Percentiles rank a stretch among this genome's conserved stretches.
Evolutionary conservation across 2,888 invertebrate species (phyloP).

Genomic region (Nasonovia ribisnigri): DNA sequence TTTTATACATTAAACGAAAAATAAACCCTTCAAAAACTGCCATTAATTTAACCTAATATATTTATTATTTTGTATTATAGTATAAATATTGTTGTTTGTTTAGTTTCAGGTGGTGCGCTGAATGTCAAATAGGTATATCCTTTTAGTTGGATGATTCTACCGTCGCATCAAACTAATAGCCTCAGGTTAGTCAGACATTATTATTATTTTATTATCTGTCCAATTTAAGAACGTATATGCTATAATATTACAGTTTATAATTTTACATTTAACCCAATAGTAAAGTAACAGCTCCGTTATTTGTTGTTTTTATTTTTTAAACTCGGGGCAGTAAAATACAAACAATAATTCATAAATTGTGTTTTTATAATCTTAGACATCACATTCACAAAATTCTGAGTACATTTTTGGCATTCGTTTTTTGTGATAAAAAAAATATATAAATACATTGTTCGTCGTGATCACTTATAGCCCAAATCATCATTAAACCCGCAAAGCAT

Average conservation of each 20-base stretch:
- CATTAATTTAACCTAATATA: not conserved
- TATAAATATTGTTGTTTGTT: not conserved
- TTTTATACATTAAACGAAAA: not conserved
- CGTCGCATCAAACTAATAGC: not conserved
- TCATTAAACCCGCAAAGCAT: not conserved
- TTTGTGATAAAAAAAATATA: not conserved
- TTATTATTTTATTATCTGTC: not conserved
- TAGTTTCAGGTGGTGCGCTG: not conserved
- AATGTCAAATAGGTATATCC: not conserved
- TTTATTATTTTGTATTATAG: not conserved
- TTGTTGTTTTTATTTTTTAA: not conserved
- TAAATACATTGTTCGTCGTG: not conserved
- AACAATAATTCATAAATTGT: not conserved
- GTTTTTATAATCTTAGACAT: not conserved
- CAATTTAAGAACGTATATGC: not conserved
- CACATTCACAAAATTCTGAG: not conserved
- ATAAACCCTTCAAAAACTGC: not conserved
- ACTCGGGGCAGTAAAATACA: not conserved
- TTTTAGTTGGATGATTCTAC: not conserved
- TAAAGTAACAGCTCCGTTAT: not conserved
- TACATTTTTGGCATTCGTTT: not conserved
- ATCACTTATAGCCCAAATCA: not conserved
- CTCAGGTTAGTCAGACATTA: not conserved
- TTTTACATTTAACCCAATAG: not conserved
- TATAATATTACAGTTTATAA: not conserved